Percentiles rank a stretch among this genome's conserved stretches.
Evolutionary conservation across 1,140 invertebrate genomes (phyloP).

Genomic region (Euglossa dilemma): DNA sequence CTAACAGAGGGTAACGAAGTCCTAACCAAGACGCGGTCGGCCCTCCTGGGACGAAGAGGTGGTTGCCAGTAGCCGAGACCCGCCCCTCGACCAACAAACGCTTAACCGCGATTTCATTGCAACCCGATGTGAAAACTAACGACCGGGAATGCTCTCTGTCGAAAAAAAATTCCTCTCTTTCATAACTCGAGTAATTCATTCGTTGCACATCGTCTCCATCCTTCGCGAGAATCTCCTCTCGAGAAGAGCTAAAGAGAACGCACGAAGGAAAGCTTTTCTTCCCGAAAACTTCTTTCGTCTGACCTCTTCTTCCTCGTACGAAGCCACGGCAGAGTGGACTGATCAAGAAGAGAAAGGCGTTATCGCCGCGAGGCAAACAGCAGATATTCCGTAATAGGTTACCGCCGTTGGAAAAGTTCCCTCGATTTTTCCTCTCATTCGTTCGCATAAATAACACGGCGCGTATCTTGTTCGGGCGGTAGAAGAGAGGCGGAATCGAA

Average conservation of each 20-base stretch:
- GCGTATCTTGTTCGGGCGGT: neutral
- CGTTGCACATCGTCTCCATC: neutral
- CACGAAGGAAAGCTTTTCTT: too few species aligned
- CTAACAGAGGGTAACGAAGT: conserved; percentile 16
- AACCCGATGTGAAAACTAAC: neutral
- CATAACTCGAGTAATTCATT: neutral
- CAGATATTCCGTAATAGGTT: conserved; percentile 6
- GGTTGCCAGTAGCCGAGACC: neutral
- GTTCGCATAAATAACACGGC: neutral
- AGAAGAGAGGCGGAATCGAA: neutral
- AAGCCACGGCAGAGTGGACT: neutral
- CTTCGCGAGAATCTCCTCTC: neutral
- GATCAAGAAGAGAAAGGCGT: neutral
- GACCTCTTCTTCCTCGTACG: too few species aligned
- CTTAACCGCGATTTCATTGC: neutral
- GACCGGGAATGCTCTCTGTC: neutral
- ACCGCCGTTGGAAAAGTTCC: neutral
- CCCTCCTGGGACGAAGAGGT: neutral
- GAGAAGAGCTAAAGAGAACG: too few species aligned
- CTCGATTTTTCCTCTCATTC: neutral
- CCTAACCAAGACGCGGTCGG: neutral
- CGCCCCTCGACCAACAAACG: neutral
- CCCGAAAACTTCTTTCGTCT: too few species aligned
- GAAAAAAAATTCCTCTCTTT: neutral
- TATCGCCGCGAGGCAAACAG: neutral